Evolutionary conservation across 2,797 vertebrate genomes (phyloP).

Genomic region (Gallinago solitaria): DNA sequence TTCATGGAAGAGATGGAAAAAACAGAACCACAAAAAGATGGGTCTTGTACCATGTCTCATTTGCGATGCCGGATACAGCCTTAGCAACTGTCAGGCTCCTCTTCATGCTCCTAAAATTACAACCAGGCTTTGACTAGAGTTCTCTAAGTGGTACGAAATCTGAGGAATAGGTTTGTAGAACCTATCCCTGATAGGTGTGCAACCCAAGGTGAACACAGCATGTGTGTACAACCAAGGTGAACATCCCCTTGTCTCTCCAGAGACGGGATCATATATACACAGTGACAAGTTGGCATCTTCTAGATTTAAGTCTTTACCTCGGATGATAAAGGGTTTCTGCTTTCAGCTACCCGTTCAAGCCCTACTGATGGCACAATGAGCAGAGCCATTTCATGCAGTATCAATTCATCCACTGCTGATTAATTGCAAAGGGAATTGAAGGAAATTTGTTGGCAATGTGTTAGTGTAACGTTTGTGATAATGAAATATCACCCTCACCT

Average conservation of each 20-base stretch:
- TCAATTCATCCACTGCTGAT: neutral
- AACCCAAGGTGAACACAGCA: neutral
- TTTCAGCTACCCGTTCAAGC: neutral
- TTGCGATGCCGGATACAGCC: neutral
- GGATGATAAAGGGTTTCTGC: neutral
- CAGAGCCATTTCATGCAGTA: neutral
- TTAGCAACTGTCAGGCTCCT: neutral
- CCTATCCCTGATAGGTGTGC: neutral
- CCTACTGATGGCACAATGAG: neutral
- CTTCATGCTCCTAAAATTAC: neutral
- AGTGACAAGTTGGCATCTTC: neutral
- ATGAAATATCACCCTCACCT: neutral
- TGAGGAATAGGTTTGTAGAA: neutral
- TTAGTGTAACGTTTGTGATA: neutral
- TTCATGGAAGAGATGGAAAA: neutral
- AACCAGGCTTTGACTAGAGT: neutral
- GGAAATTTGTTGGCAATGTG: neutral
- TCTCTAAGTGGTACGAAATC: neutral
- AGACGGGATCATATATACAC: neutral
- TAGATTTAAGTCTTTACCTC: neutral
- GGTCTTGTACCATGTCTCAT: neutral
- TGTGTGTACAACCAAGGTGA: neutral
- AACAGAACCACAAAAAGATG: neutral
- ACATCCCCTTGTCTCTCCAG: neutral
- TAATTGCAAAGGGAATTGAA: neutral